Evolutionary conservation across 92 coral and sea anemone species (phyloP).

Genomic region (Hydrozoanthus gracilis): DNA sequence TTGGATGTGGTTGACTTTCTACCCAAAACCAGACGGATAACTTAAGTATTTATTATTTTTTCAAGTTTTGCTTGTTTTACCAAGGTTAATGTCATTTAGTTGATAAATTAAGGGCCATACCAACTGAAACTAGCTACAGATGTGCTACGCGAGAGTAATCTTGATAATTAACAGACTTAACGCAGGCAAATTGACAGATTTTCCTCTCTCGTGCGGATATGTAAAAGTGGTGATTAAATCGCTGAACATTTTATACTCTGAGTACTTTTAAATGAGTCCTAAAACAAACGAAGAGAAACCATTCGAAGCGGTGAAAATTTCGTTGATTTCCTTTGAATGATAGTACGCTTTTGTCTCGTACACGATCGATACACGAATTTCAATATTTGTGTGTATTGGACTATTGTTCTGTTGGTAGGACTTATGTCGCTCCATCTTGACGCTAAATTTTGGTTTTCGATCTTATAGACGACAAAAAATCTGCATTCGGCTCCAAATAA

Average conservation of each 20-base stretch:
- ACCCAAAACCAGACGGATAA: background rate
- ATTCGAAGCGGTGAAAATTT: background rate
- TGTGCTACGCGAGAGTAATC: background rate
- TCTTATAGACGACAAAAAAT: too few species aligned
- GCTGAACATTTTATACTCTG: background rate
- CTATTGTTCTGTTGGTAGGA: too few species aligned
- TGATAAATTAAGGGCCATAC: background rate
- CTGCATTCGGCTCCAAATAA: too few species aligned
- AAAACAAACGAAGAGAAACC: background rate
- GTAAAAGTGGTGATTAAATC: background rate
- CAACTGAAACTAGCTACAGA: background rate
- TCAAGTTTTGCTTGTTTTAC: background rate
- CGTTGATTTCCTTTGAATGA: too few species aligned
- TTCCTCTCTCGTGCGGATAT: background rate
- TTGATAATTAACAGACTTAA: slow-evolving; percentile 6
- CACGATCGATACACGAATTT: too few species aligned
- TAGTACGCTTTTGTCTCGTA: too few species aligned
- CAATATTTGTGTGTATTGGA: too few species aligned
- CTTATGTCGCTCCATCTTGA: too few species aligned
- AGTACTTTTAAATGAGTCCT: background rate
- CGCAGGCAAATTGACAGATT: slow-evolving; percentile 5
- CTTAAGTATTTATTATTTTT: background rate
- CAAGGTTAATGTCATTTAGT: background rate
- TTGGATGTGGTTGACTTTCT: background rate
- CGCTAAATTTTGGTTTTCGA: too few species aligned